Conservation (phyloP, 2,888 invertebrate species). For the Dolichomitus sp. region DNA sequence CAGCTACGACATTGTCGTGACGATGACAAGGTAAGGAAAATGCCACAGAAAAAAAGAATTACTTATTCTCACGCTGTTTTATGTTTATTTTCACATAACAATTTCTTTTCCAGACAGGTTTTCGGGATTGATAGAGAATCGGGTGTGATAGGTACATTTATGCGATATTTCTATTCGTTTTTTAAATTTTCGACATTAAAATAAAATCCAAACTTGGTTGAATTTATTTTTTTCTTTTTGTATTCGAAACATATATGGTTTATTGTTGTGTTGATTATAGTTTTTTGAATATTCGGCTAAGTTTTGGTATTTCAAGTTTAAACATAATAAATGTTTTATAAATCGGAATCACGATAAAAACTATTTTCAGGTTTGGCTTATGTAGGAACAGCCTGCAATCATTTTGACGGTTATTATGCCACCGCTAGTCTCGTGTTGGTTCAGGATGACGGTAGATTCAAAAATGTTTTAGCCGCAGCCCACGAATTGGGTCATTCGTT, state of each 20-base stretch:
- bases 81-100: not conserved
- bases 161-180: not conserved
- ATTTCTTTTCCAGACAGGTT: not conserved
- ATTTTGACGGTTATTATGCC: not conserved
- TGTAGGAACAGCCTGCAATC: not conserved
- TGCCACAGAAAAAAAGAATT: not conserved
- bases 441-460: slow-evolving; percentile 45
- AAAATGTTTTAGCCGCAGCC: slow-evolving; percentile 25
- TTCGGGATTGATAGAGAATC: not conserved
- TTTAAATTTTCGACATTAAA: not conserved
- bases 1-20: slow-evolving; percentile 41
- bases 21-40: slow-evolving; percentile 37
- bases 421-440: not conserved
- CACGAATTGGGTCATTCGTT: slow-evolving; percentile 63
- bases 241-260: not conserved
- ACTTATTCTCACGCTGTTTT: not conserved
- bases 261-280: too few species aligned
- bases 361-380: not conserved
- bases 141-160: not conserved
- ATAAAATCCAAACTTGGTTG: not conserved
- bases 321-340: not conserved
- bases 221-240: not conserved
- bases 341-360: not conserved
- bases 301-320: too few species aligned
- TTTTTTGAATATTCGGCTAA: too few species aligned